These are phyloP conservation scores for Penaeus vannamei DNA, from an alignment of 1,140 invertebrate genomes.

Conservation along the genomic window DNA sequence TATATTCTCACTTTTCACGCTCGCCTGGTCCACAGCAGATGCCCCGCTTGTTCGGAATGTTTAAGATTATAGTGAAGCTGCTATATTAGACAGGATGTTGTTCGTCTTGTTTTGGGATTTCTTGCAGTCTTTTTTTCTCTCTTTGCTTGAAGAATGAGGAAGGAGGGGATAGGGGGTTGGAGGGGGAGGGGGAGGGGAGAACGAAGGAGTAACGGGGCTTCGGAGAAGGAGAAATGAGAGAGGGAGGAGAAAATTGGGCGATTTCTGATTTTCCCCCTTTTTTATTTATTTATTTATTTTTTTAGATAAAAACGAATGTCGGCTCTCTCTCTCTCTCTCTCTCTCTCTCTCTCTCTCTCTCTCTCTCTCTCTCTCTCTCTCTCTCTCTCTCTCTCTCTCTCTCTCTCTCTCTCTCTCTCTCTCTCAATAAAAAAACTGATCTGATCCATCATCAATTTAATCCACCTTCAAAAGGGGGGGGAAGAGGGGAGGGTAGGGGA, in stretches of 20 bases:
- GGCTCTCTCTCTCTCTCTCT: background rate
- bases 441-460: background rate
- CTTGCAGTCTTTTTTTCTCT: no score
- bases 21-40: background rate
- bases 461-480: background rate
- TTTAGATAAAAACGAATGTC: no score
- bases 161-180: no score
- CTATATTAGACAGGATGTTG: no score
- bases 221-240: no score
- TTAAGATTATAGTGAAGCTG: slow-evolving; percentile 9
- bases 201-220: no score
- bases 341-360: background rate
- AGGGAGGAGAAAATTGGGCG: no score
- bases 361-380: background rate
- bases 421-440: background rate
- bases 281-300: no score
- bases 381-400: slow-evolving; percentile 13
- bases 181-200: no score
- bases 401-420: slow-evolving; percentile 19
- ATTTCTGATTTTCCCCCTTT: no score
- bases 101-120: no score
- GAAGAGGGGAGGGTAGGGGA: background rate
- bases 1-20: slow-evolving; percentile 16
- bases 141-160: no score
- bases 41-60: slow-evolving; percentile 9